Evolutionary conservation across 2,113 vertebrate species (phyloP).

Genomic region (Isichthys henryi): DNA sequence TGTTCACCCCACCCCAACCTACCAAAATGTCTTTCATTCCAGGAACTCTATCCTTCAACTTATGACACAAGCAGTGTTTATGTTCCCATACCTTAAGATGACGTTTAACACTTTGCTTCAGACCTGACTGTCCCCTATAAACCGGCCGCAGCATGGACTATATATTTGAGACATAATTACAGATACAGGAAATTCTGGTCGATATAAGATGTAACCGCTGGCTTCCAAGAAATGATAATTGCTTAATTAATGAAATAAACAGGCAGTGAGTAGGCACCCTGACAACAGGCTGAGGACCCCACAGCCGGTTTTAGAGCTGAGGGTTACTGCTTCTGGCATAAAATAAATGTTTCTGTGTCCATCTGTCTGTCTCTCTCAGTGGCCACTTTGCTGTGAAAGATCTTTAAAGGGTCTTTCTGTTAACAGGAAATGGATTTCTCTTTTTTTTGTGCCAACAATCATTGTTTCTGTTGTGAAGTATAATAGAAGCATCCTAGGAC

Average conservation of each 20-base stretch:
- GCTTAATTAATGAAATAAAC: slow-evolving; percentile 4
- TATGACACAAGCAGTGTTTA: not conserved
- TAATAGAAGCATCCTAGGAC: not conserved
- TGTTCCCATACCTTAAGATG: not conserved
- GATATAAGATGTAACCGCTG: not conserved
- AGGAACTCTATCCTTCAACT: not conserved
- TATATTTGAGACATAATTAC: not conserved
- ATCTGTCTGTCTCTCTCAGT: not conserved
- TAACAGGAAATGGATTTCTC: not conserved
- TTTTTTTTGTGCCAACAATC: not conserved
- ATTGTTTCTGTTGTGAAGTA: not conserved
- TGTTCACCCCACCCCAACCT: not conserved
- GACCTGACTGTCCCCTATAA: not conserved
- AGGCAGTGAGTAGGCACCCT: not conserved
- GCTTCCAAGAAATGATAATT: slow-evolving; percentile 8
- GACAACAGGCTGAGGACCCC: not conserved
- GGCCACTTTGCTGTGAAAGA: not conserved
- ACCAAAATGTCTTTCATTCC: not conserved
- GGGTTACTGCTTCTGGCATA: not conserved
- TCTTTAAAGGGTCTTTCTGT: not conserved
- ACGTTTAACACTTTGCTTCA: not conserved
- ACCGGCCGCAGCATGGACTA: not conserved
- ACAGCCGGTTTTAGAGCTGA: not conserved
- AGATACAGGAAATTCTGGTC: not conserved
- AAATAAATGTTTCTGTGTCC: not conserved